Evolutionary conservation across 2,797 vertebrate genomes (phyloP), one percentile per base, ranked within the genome.

Genomic region (Pseudochromis fuscus): DNA sequence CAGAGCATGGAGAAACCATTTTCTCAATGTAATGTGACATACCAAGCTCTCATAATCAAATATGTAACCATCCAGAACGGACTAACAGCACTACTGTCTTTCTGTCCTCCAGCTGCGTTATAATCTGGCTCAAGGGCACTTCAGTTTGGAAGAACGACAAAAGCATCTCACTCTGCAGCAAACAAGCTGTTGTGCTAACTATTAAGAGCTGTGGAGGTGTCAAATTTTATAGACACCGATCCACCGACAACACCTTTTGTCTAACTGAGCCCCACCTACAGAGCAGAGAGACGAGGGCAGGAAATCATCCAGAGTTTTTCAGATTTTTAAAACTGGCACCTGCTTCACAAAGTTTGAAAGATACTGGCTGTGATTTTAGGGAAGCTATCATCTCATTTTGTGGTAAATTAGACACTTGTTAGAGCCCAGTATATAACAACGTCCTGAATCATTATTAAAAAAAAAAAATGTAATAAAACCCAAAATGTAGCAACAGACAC

Each of bases 1-100:
- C 67, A 21, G 68, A 83, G 82, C 79, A 37, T 67, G 63, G 61
- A 74, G 67, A 67, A 79, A 68, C 77, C 16, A 77, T 85, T 83
- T 73, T 79, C 67, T 62, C 69, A 71, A 68, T 66, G 70, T 64
- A 63, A 83, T 38, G 68, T 70, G 49, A 77, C 62, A 30, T 31
- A 58, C 25, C 49, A 24, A 74, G 65, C 52, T 49, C 74, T 79
- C 45, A 15, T 55, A 79, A 83, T 68, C 67, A 81, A 86, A 75
- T 13, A 65, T 33, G 6, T 10, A 52, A 55, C 62, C 51, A 74
- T 48, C 72, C 61, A 57, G 62, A 68, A 68, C 25, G 50, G 57
- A 71, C 58, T 56, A 33, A 59, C 52, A 63, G 51, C 59, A 38
- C 35, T 19, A 21, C n/a, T n/a, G n/a, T 68, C 53, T 25, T 12